Conservation (phyloP, 2,888 invertebrate species). For the Nematopogon swammerdamellus region DNA sequence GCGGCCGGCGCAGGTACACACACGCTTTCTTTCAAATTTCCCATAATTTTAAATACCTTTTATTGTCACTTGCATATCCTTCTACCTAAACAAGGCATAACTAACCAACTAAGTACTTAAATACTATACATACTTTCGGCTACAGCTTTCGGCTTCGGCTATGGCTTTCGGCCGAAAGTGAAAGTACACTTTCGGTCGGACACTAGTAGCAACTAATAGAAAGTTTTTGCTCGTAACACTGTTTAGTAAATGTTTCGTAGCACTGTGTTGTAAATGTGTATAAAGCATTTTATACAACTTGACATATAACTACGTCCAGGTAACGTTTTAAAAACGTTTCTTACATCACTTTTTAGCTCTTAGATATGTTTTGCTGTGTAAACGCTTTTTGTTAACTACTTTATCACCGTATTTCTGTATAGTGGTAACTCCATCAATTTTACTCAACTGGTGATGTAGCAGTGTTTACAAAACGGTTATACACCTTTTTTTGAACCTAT, state of each 20-base stretch:
- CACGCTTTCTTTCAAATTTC: too few relatives aligned
- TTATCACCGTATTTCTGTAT: background rate
- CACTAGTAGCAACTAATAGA: background rate
- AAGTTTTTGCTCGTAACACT: background rate
- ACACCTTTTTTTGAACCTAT: background rate
- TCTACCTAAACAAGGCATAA: too few relatives aligned
- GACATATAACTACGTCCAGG: background rate
- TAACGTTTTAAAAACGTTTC: background rate
- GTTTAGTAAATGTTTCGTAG: background rate
- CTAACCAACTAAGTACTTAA: too few relatives aligned
- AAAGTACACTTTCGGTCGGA: too few relatives aligned
- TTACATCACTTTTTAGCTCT: background rate
- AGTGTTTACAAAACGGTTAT: background rate
- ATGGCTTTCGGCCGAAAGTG: too few relatives aligned
- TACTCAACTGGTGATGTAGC: background rate
- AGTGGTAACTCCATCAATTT: background rate
- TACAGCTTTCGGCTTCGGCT: too few relatives aligned
- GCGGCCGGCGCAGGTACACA: too few relatives aligned
- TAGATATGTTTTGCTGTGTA: background rate
- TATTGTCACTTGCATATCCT: too few relatives aligned
- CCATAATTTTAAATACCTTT: too few relatives aligned
- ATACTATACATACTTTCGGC: too few relatives aligned
- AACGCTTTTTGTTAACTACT: background rate
- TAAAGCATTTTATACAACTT: background rate
- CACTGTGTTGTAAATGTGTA: background rate